phyloP scores from a whole-genome alignment of 2,797 vertebrate genomes.

The Urocyon cinereoargenteus region DNA sequence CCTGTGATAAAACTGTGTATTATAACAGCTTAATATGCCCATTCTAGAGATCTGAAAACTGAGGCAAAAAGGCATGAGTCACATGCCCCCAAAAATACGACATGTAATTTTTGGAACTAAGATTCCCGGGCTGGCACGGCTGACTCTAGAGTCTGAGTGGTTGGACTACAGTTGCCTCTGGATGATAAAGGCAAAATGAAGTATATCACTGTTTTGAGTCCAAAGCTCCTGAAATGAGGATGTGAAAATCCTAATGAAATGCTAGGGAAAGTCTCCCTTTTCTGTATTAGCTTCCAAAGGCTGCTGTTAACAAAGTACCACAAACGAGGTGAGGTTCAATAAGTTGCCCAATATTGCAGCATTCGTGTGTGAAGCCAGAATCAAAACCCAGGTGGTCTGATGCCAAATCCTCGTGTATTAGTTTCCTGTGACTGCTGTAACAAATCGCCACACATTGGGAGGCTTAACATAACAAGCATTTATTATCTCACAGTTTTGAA shows the following conservation, averaged over 20 bases:
- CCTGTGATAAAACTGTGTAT: neutral
- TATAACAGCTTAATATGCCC: neutral
- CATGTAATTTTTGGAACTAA: neutral
- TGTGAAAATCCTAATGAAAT: neutral
- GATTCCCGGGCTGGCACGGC: accelerated
- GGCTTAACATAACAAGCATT: neutral
- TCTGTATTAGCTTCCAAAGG: neutral
- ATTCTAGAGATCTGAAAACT: neutral
- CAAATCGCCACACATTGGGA: neutral
- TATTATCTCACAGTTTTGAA: neutral
- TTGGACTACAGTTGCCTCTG: neutral
- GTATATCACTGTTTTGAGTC: neutral
- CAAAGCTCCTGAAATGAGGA: neutral
- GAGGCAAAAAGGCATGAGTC: neutral
- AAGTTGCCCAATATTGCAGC: neutral
- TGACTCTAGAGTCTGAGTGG: neutral
- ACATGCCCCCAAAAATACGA: neutral
- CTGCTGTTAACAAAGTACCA: neutral
- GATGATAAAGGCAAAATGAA: neutral
- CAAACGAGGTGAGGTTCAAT: neutral
- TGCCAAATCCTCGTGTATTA: neutral
- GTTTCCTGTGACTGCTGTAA: neutral
- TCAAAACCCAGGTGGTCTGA: neutral
- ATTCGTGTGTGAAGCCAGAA: neutral
- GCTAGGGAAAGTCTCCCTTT: neutral